Evolutionary conservation across 1,140 invertebrate genomes (phyloP).

Genomic region (Drosophila malerkotliana): DNA sequence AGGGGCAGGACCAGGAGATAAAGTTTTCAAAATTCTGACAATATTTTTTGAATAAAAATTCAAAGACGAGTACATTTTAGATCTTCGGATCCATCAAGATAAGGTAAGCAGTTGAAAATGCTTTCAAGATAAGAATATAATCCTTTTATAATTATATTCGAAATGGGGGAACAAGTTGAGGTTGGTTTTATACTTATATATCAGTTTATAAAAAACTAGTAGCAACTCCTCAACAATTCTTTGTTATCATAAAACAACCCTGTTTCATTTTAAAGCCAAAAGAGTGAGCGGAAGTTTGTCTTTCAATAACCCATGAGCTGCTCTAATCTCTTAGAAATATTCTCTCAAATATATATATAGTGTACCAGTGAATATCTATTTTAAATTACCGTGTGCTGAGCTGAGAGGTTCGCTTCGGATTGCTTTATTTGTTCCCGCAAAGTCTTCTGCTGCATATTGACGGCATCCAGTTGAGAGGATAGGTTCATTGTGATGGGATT

Average conservation of each 20-base stretch:
- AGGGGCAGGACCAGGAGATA: neutral
- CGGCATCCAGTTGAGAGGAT: conserved; percentile 84
- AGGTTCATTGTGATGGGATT: conserved; percentile 71
- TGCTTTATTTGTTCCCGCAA: conserved; percentile 96
- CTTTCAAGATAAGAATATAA: neutral
- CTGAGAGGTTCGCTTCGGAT: conserved; percentile 96
- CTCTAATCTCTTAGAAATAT: conserved; percentile 28
- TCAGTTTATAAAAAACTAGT: neutral
- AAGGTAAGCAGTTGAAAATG: neutral
- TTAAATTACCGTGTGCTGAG: conserved; percentile 92
- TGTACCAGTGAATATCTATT: conserved; percentile 35
- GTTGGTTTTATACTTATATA: neutral
- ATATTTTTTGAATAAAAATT: neutral
- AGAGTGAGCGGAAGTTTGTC: neutral
- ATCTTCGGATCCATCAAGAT: neutral
- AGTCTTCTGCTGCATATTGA: conserved; percentile 89
- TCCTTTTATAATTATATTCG: neutral
- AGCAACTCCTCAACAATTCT: neutral
- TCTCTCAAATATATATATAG: conserved; percentile 25
- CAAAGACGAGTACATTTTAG: neutral
- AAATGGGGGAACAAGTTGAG: neutral
- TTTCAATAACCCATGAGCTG: conserved; percentile 25
- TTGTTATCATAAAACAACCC: neutral
- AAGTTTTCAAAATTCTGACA: neutral
- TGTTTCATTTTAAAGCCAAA: neutral